Percentiles rank a stretch among this genome's conserved stretches.
Evolutionary conservation across 2,888 invertebrate genomes (phyloP).

Genomic region (Phengaris alcon): DNA sequence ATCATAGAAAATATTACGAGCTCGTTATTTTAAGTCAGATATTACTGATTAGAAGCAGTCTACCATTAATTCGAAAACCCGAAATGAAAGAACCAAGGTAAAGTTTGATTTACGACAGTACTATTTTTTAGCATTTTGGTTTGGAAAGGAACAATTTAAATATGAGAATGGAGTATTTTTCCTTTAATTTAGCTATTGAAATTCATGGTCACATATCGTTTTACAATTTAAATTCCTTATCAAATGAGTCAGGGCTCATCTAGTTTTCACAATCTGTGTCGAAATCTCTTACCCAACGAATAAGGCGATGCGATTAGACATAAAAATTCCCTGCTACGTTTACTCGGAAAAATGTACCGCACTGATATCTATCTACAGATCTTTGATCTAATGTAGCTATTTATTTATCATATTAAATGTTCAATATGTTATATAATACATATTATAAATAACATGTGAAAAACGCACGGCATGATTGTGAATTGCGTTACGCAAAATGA

Average conservation of each 20-base stretch:
- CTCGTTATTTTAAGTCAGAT: no score
- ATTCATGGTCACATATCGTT: constrained; percentile 7
- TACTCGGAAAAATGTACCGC: constrained; percentile 22
- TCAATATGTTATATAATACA: constrained; percentile 2
- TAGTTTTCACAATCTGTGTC: constrained; percentile 5
- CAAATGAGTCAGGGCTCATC: constrained; percentile 16
- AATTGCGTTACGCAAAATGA: no score
- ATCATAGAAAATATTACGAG: no score
- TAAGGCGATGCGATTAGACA: constrained; percentile 27
- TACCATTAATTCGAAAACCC: no score
- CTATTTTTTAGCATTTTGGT: no score
- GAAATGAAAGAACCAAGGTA: no score
- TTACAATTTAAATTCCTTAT: constrained; percentile 10
- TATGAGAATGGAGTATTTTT: not conserved
- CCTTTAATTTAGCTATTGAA: constrained; percentile 2
- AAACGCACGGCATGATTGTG: not conserved
- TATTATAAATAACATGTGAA: not conserved
- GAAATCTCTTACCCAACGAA: constrained; percentile 23
- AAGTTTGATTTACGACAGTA: no score
- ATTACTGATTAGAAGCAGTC: no score
- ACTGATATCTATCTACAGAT: constrained; percentile 22
- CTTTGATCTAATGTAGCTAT: constrained; percentile 7
- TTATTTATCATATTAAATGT: not conserved
- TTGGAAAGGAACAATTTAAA: not conserved
- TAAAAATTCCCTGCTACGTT: constrained; percentile 25